phyloP scores from a whole-genome alignment of 2,797 vertebrate species.

The Schizopygopsis malacanthus region DNA sequence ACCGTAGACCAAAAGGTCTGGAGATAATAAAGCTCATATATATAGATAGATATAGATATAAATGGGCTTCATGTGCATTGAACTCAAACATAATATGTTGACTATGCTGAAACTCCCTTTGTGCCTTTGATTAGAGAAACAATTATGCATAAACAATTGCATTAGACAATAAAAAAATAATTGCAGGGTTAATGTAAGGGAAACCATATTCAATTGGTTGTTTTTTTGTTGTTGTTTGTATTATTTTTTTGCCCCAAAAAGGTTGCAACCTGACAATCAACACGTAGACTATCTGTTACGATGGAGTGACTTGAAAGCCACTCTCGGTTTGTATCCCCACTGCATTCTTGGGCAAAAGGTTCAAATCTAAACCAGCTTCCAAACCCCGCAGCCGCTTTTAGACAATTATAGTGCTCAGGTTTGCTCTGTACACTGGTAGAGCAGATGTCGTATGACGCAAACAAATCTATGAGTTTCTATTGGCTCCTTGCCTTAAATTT shows the following conservation, averaged over 20 bases:
- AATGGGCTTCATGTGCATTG: background rate
- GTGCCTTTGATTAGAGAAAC: constrained; percentile 74
- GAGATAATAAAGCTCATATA: background rate
- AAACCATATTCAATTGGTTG: constrained; percentile 4
- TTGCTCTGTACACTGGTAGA: constrained; percentile 2
- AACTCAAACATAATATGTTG: constrained; percentile 14
- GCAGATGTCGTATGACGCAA: constrained; percentile 48
- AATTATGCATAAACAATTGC: constrained; percentile 41
- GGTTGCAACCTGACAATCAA: constrained; percentile 51
- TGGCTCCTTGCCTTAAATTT: constrained; percentile 73
- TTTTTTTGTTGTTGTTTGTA: background rate
- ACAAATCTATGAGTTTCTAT: constrained; percentile 66
- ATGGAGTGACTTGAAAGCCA: background rate
- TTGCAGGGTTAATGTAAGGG: constrained; percentile 26
- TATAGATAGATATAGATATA: background rate
- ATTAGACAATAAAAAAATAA: constrained; percentile 3
- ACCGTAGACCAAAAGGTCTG: constrained; percentile 23
- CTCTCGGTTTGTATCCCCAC: background rate
- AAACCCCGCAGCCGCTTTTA: background rate
- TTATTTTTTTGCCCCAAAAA: background rate
- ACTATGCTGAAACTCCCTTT: constrained; percentile 42
- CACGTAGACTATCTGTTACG: background rate
- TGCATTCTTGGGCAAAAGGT: constrained; percentile 6
- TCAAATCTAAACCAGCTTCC: background rate
- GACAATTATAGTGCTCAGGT: background rate